A percentile compares a stretch with the other conserved stretches of the same genome.
These are phyloP conservation scores for Verasper variegatus DNA, from an alignment of 2,113 vertebrate genomes.

Conservation along the genomic window DNA sequence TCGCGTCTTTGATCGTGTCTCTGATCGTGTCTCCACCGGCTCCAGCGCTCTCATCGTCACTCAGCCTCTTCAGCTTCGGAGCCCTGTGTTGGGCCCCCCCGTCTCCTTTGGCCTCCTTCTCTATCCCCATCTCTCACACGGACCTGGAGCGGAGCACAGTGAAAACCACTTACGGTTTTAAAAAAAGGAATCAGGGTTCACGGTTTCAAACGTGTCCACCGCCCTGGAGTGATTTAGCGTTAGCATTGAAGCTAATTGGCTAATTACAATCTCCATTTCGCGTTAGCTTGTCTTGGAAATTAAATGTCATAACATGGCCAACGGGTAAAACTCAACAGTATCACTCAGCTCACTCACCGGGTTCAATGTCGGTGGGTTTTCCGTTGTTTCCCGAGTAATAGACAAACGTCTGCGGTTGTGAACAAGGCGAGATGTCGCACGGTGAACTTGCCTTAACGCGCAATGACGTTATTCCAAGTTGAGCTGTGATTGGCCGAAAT, in stretches of 20 bases:
- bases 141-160: not conserved
- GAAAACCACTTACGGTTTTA: not conserved
- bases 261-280: not conserved
- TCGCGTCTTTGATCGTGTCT: conserved; percentile 16
- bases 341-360: not conserved
- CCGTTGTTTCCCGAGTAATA: not conserved
- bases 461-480: not conserved
- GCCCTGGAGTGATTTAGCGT: no score
- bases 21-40: conserved; percentile 53
- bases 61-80: conserved; percentile 67
- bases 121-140: conserved; percentile 69
- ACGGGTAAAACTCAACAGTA: not conserved
- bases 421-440: fast-evolving
- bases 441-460: no score
- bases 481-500: conserved; percentile 56
- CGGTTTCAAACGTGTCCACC: not conserved
- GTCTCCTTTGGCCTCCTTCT: conserved; percentile 68
- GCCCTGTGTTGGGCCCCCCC: conserved; percentile 69
- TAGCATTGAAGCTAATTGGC: not conserved
- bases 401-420: conserved; percentile 1
- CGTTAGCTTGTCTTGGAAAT: no score
- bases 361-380: not conserved
- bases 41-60: conserved; percentile 44
- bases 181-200: not conserved
- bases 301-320: not conserved